Percentiles rank a stretch among this genome's conserved stretches.
Conservation (phyloP, 2,888 invertebrate genomes). For the Drosophila limbata region DNA sequence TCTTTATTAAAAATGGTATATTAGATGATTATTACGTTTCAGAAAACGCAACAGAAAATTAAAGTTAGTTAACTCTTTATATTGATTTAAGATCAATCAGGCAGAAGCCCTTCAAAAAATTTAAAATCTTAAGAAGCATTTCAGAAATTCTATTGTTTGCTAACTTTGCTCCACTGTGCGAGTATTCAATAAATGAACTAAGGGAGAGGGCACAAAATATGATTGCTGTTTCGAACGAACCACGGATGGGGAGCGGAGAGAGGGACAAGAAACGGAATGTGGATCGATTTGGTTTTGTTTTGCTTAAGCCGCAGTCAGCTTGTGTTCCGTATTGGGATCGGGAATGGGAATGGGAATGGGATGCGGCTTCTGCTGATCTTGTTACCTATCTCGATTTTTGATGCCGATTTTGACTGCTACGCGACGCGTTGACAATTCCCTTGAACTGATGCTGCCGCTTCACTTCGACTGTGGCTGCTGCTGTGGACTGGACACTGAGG, state of each 20-base stretch:
- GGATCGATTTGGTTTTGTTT: conserved; percentile 49
- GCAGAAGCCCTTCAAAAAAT: no score
- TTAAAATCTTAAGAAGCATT: background rate
- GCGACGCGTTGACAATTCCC: conserved; percentile 81
- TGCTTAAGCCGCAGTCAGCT: conserved; percentile 31
- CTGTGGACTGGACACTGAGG: conserved; percentile 15
- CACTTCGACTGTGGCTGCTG: background rate
- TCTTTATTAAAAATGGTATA: no score
- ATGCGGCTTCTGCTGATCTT: conserved; percentile 72
- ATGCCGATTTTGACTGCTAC: conserved; percentile 81
- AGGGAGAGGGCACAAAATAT: conserved; percentile 54
- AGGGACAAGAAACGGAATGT: conserved; percentile 50
- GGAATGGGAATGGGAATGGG: conserved; percentile 7
- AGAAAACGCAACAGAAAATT: no score
- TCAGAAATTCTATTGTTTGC: background rate
- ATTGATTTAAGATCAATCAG: no score
- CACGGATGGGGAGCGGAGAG: background rate
- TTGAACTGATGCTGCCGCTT: conserved; percentile 65
- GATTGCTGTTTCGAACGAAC: conserved; percentile 57
- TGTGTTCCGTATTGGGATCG: conserved; percentile 24
- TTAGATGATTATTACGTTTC: no score
- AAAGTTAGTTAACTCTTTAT: no score
- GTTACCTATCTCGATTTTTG: conserved; percentile 83
- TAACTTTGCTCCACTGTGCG: conserved; percentile 1
- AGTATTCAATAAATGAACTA: conserved; percentile 13